Evolutionary conservation across 2,113 vertebrate species (phyloP), one percentile per base, ranked within the genome.

Genomic region (Elgaria multicarinata): DNA sequence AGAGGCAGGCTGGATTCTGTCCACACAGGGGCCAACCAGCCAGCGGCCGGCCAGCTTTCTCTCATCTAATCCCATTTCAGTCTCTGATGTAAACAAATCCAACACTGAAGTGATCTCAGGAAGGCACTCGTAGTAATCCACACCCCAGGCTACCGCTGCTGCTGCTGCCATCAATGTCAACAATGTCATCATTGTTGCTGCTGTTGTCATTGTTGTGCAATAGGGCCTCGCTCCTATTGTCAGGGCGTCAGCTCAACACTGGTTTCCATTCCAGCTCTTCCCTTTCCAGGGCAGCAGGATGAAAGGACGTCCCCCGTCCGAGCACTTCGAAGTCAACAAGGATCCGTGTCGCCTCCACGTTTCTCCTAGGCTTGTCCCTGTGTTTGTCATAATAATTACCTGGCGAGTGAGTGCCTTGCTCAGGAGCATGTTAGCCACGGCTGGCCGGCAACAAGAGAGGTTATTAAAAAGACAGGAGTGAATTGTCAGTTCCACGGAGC

Each of bases 401-500:
- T 2, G 6, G 28, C 8, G 36, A n/a, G 50, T 22, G 36, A 42
- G 64, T 22, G 5, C 55, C 75, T 71, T 69, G 26, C 85, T n/a
- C 64, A 1, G 0, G 53, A 16, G 36, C 0, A 0, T 18, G 39
- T 22, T 39, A 62, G 76, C 66, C 3, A 7, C 14, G 24, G 53
- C 69, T 5, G 6, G 74, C n/a, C 31, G 9, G 2, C 55, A n/a
- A 20, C 20, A 55, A 3, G 0, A 1, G 0, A 20, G 53, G 53
- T 8, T 0, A 33, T 3, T 12, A 67, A 42, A 0, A 1, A 0
- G 8, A 18, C n/a, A 26, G 39, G 16, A 58, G 53, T 80, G 9
- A 90, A 2, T 0, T 4, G n/a, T 24, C 46, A 2, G 0, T 71
- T 22, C 42, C 31, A 3, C 44, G 0, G 0, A n/a, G 31, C 3